Percentiles rank a stretch among this genome's conserved stretches.
Evolutionary conservation across 2,113 vertebrate genomes (phyloP).

Genomic region (Gasterosteus nipponicus): DNA sequence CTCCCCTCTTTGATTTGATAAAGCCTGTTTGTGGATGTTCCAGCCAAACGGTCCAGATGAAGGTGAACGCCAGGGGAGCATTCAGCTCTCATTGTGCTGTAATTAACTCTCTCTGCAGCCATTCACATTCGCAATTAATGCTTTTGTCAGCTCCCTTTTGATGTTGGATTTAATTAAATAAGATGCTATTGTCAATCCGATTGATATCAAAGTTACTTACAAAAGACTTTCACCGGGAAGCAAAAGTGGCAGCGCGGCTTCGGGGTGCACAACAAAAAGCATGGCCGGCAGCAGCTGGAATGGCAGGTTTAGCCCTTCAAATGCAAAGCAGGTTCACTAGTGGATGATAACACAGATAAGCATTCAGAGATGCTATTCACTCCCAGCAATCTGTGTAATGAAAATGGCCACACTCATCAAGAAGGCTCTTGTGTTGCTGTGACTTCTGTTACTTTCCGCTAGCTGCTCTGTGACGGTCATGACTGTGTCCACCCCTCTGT

Average conservation of each 20-base stretch:
- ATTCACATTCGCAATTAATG: conserved; percentile 70
- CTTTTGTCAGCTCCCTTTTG: conserved; percentile 65
- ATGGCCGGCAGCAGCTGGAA: conserved; percentile 14
- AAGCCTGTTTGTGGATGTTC: conserved; percentile 60
- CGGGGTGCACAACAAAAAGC: conserved; percentile 26
- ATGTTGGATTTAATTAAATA: conserved; percentile 70
- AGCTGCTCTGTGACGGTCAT: background rate
- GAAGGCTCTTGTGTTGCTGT: background rate
- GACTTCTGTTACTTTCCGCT: background rate
- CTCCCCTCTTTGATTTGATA: conserved; percentile 45
- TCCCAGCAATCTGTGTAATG: background rate
- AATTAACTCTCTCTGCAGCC: conserved; percentile 60
- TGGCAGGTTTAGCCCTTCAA: conserved; percentile 15
- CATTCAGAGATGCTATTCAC: background rate
- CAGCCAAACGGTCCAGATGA: conserved; percentile 59
- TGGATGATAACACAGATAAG: conserved; percentile 28
- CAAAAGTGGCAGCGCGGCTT: conserved; percentile 23
- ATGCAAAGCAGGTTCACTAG: conserved; percentile 31
- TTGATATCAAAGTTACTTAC: conserved; percentile 56
- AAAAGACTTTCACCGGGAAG: conserved; percentile 40
- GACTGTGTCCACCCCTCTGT: conserved; percentile 37
- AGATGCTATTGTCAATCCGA: conserved; percentile 56
- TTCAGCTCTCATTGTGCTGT: conserved; percentile 51
- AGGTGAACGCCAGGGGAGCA: conserved; percentile 44
- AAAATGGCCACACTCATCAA: background rate